A percentile compares a stretch with the other conserved stretches of the same genome.
These are phyloP conservation scores for Jacana jacana DNA, from an alignment of 2,113 vertebrate species.

Conservation along the genomic window DNA sequence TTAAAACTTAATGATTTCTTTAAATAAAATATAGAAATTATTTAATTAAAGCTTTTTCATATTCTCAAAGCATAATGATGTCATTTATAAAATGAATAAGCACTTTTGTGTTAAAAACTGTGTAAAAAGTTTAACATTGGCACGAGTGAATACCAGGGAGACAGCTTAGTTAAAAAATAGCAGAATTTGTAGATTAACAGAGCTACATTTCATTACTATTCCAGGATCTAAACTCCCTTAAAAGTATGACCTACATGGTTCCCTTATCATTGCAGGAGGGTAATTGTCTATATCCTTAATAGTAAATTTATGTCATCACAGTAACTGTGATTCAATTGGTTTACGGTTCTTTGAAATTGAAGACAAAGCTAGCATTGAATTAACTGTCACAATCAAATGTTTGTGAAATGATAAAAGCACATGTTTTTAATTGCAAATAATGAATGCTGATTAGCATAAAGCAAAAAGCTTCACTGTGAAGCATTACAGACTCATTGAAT, in stretches of 20 bases:
- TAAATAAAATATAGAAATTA: not conserved
- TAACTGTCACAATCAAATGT: constrained; percentile 70
- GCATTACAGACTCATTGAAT: constrained; percentile 19
- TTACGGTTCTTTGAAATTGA: constrained; percentile 31
- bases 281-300: not conserved
- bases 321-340: constrained; percentile 19
- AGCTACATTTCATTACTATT: not conserved
- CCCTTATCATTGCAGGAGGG: not conserved
- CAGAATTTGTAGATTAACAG: not conserved
- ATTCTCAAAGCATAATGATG: not conserved
- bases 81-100: not conserved
- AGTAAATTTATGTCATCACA: constrained; percentile 23
- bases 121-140: not conserved
- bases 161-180: not conserved
- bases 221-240: not conserved
- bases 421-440: constrained; percentile 63
- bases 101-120: not conserved
- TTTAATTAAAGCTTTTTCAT: not conserved
- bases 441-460: constrained; percentile 63
- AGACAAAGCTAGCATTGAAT: constrained; percentile 69
- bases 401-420: constrained; percentile 69
- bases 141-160: not conserved
- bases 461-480: constrained; percentile 63
- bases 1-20: not conserved
- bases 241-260: not conserved